A percentile compares a stretch with the other conserved stretches of the same genome.
These are phyloP conservation scores for Tryphoninae sp. DNA, from an alignment of 2,888 invertebrate species.

Conservation along the genomic window DNA sequence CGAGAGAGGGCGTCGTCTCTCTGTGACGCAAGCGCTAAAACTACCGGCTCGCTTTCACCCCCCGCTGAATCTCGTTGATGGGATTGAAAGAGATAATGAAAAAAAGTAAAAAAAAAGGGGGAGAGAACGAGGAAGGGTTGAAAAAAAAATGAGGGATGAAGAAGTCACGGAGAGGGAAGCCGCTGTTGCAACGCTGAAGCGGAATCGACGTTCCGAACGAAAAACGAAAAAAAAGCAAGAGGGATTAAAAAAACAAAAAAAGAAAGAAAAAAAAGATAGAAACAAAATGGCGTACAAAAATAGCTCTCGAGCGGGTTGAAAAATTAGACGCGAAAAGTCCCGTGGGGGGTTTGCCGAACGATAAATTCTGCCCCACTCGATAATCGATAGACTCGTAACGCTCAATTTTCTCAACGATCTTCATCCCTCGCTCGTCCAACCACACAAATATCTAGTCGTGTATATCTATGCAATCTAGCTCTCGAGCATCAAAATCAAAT, in stretches of 20 bases:
- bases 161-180: slow-evolving; percentile 15
- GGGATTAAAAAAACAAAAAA: not conserved
- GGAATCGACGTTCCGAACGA: slow-evolving; percentile 14
- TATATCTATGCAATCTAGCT: not conserved
- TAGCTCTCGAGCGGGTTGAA: slow-evolving; percentile 14
- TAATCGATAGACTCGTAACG: slow-evolving; percentile 32
- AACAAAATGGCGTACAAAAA: slow-evolving; percentile 26
- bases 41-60: slow-evolving; percentile 10
- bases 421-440: slow-evolving; percentile 27
- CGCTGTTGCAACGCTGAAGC: slow-evolving; percentile 33
- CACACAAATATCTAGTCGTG: not conserved
- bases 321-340: not conserved
- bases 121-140: slow-evolving; percentile 11
- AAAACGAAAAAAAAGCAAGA: slow-evolving; percentile 17
- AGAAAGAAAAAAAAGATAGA: not conserved
- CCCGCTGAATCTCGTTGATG: slow-evolving; percentile 54
- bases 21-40: slow-evolving; percentile 27
- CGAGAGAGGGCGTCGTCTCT: slow-evolving; percentile 13
- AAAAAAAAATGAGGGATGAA: slow-evolving; percentile 38
- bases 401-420: slow-evolving; percentile 29
- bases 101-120: slow-evolving; percentile 46
- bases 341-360: slow-evolving; percentile 1
- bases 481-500: slow-evolving; percentile 15
- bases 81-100: slow-evolving; percentile 66
- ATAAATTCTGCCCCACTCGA: slow-evolving; percentile 17